Evolutionary conservation across 2,113 vertebrate genomes (phyloP).

Genomic region (Lycocorax pyrrhopterus): DNA sequence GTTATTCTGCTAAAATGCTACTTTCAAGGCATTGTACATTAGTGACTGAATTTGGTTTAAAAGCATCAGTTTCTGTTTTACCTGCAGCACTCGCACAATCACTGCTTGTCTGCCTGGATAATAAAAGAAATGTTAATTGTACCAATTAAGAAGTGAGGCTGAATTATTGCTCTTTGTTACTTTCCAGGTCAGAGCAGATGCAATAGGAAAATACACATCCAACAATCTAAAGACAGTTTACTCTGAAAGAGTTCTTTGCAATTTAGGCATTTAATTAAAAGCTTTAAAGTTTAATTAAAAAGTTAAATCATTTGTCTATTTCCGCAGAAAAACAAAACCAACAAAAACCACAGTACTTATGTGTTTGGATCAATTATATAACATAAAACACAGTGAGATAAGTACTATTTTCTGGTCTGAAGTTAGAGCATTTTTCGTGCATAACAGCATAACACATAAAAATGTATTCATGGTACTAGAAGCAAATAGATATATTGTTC

Average conservation of each 20-base stretch:
- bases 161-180: constrained; percentile 55
- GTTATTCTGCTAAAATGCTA: background rate
- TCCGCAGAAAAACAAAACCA: background rate
- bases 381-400: constrained; percentile 60
- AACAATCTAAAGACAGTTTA: constrained; percentile 69
- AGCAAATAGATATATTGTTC: constrained; percentile 61
- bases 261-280: constrained; percentile 77
- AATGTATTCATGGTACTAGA: constrained; percentile 37
- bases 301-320: constrained; percentile 76
- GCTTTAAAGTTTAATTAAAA: constrained; percentile 79
- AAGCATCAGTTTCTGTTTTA: constrained; percentile 24
- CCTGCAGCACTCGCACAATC: constrained; percentile 28
- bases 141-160: constrained; percentile 58
- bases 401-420: constrained; percentile 50
- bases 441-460: constrained; percentile 45
- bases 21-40: background rate
- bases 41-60: background rate
- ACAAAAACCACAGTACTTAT: background rate
- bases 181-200: constrained; percentile 61
- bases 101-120: constrained; percentile 41
- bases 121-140: constrained; percentile 64
- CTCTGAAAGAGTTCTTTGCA: constrained; percentile 64
- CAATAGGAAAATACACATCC: constrained; percentile 58
- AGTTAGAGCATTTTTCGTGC: constrained; percentile 48
- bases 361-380: constrained; percentile 59